phyloP scores from a whole-genome alignment of 2,797 vertebrate genomes.

The Coendou prehensilis region DNA sequence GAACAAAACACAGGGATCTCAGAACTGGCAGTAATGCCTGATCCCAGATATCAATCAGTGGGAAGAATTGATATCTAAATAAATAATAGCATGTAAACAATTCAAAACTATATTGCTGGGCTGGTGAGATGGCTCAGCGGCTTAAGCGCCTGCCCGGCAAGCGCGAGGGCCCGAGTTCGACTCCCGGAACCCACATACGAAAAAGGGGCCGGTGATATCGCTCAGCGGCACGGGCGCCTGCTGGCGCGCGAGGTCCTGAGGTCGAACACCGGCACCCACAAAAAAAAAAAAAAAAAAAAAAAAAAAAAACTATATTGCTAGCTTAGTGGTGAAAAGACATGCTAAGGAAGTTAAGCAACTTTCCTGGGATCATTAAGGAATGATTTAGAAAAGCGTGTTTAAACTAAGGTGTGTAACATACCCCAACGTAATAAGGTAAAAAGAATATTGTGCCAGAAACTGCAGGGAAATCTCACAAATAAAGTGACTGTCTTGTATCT shows the following conservation, averaged over 20 bases:
- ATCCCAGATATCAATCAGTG: background rate
- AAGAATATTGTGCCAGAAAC: background rate
- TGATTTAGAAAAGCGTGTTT: background rate
- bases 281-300: no score
- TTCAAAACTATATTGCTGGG: background rate
- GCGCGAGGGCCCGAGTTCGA: no score
- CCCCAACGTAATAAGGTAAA: background rate
- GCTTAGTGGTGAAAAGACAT: background rate
- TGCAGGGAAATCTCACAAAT: background rate
- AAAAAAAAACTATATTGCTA: background rate
- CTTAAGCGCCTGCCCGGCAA: no score
- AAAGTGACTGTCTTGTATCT: fast-evolving
- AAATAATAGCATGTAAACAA: background rate
- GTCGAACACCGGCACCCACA: no score
- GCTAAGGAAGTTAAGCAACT: background rate
- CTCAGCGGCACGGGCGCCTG: no score
- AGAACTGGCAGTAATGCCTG: background rate
- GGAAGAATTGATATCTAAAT: background rate
- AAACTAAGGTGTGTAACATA: background rate
- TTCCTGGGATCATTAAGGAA: background rate
- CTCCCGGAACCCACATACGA: no score
- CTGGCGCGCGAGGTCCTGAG: no score
- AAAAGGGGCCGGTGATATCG: no score
- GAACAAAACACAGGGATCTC: background rate
- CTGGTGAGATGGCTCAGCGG: no score